Evolutionary conservation across 1,140 invertebrate species (phyloP), one percentile per base, ranked within the genome.

Genomic region (Drosophila triauraria): DNA sequence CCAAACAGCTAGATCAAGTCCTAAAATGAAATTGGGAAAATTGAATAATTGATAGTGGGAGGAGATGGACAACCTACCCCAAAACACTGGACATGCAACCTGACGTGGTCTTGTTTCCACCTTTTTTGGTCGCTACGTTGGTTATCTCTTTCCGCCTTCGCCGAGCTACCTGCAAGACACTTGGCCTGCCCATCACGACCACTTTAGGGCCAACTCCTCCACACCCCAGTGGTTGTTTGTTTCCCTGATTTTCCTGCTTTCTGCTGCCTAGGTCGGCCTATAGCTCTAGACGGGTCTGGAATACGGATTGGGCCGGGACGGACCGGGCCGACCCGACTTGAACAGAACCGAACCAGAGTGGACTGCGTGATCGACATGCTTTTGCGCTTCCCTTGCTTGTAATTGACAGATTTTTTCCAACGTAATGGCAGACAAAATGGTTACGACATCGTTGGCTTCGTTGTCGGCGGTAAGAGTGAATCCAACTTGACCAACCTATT

Each of bases 381-480:
- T 87, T 86, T 86, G 80, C 79, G 83, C 83, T 87, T 86, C 78
- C 75, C 83, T 77, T 74, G 53, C 67, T 82, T 59, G 78, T 86
- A 87, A 86, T 86, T 86, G 83, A 86, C 83, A 86, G 83, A 87
- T 87, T 86, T 78, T 87, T 82, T 70, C 62, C 77, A 81, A 42
- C 78, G 72, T 81, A 81, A 85, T 78, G 82, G 69, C 79, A 69
- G 83, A 77, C 79, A 79, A 82, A 86, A 78, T 82, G 82, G 82
- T 69, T 75, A 79, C 79, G 70, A 86, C 75, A 78, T 71, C 53
- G 61, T 59, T 76, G 74, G 61, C 74, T 51, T 42, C 40, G 43
- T 35, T 63, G 58, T 62, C 56, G 71, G n/a, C 50, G 50, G 53
- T 76, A n/a, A 30, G 35, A 76, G 42, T 42, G 74, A 67, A 23